phyloP scores from a whole-genome alignment of 2,113 vertebrate species.

The Pampusana beccarii region DNA sequence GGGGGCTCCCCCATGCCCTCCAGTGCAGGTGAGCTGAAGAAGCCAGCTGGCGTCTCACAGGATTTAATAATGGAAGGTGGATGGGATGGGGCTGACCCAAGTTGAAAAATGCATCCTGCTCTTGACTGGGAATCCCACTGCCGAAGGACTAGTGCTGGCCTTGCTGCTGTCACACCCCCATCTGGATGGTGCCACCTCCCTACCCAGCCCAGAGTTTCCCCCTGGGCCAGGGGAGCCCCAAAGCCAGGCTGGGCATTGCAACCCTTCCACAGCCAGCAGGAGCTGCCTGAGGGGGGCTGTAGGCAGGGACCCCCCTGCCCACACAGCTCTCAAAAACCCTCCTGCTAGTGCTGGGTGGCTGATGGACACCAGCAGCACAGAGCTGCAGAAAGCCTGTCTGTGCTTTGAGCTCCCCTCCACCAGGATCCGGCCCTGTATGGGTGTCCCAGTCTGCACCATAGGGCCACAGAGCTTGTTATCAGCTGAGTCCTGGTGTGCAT shows the following conservation, averaged over 20 bases:
- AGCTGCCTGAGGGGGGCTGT: not conserved
- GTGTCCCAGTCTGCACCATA: rapidly evolving
- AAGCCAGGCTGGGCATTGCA: not conserved
- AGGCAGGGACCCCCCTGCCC: not conserved
- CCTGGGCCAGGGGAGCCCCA: not conserved
- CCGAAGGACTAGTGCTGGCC: not conserved
- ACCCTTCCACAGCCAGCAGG: not conserved
- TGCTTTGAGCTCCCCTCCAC: not conserved
- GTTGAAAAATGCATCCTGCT: not conserved
- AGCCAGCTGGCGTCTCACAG: not conserved
- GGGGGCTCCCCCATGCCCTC: rapidly evolving
- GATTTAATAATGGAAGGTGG: not conserved
- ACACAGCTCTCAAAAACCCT: not conserved
- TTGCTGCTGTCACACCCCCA: not conserved
- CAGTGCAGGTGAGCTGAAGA: rapidly evolving
- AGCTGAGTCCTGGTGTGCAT: not conserved
- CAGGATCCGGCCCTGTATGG: not conserved
- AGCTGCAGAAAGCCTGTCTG: not conserved
- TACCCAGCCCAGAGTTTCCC: not conserved
- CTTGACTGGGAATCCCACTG: not conserved
- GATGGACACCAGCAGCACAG: not conserved
- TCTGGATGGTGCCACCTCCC: not conserved
- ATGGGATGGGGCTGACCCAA: not conserved
- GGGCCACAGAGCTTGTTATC: not conserved
- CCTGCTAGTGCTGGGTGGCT: not conserved